A percentile compares a stretch with the other conserved stretches of the same genome.
Evolutionary conservation across 2,888 invertebrate genomes (phyloP).

Genomic region (Cyclophora albipunctata): DNA sequence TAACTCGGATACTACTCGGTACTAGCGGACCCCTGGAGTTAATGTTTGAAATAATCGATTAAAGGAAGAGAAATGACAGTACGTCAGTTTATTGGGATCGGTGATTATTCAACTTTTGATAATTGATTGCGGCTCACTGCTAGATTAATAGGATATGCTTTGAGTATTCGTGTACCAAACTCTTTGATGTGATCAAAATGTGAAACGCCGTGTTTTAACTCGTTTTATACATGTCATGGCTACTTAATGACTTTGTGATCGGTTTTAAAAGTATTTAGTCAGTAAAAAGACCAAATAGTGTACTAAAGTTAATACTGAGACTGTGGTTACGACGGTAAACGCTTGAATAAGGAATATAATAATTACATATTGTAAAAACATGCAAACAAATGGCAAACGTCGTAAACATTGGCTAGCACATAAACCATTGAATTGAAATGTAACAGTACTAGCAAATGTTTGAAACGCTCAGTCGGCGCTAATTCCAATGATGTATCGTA

Average conservation of each 20-base stretch:
- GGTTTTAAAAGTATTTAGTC: no score
- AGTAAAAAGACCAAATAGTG: no score
- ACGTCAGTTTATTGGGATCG: conserved; percentile 62
- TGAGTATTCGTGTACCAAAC: conserved; percentile 36
- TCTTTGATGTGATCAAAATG: conserved; percentile 9
- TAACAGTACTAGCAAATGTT: conserved; percentile 1
- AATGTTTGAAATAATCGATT: conserved; percentile 71
- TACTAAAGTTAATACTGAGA: no score
- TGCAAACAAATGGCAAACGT: no score
- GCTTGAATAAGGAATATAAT: no score
- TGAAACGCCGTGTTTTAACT: not conserved
- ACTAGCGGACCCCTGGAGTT: conserved; percentile 58
- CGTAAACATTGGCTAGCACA: not conserved
- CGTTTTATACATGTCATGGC: not conserved
- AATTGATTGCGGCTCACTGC: conserved; percentile 67
- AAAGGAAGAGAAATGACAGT: conserved; percentile 73
- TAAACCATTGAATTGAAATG: not conserved
- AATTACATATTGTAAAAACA: no score
- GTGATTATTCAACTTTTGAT: conserved; percentile 70
- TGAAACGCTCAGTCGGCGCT: conserved; percentile 4
- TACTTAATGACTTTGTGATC: no score
- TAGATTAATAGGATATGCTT: conserved; percentile 64
- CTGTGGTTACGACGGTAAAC: no score
- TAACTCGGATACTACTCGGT: conserved; percentile 28
- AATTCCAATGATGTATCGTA: conserved; percentile 35